Base-by-base conservation (phyloP, 2,888 invertebrate species). In the Torymus texanus region DNA sequence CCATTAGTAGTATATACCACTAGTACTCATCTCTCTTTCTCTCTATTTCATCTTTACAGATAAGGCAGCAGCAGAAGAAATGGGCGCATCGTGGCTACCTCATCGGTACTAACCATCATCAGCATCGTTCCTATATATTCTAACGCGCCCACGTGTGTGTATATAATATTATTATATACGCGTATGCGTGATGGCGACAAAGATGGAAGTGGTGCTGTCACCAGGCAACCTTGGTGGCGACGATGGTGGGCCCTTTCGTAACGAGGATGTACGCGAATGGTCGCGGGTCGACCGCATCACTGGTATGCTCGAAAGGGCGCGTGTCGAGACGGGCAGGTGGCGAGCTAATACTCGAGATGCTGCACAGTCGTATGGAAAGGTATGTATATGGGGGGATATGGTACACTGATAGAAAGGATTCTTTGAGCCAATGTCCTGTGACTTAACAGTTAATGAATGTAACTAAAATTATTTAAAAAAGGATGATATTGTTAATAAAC, bases 261-360 rank as follows among this genome's bases (percentile, higher is more conserved):
- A 92, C 83, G 92, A 91, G 85, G 92, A 92, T 86, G 92, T 92
- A 82, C 91, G 91, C 85, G 92, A 92, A 85, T 92, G 92, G 92
- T 92, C 92, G 77, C 88, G 91, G 81, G 88, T 92, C 82, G 92
- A 92, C 87, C 90, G 91, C 83, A 88, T 92, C 83, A 92, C 92
- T 55, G 92, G 92, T 29, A 91, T 92, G 85, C 87, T 92, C 84
- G 92, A 92, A 86, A 89, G 91, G 82, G 92, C 92, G 55, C 88
- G 92, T 55, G 88, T 92, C 55, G 92, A 92, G 87, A 92, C 92
- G 53, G 92, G 92, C 85, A 91, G 91, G 82, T 92, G 92, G 92
- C 88, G 91, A 63, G 90, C 91, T 50, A 91, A 88, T 82, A 91
- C 91, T 51, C 88, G 88, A 55, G 91, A 89, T 82, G 89, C 91